Percentiles rank a stretch among this genome's conserved stretches.
phyloP scores from a whole-genome alignment of 2,888 invertebrate genomes.

The Chesias legatella region DNA sequence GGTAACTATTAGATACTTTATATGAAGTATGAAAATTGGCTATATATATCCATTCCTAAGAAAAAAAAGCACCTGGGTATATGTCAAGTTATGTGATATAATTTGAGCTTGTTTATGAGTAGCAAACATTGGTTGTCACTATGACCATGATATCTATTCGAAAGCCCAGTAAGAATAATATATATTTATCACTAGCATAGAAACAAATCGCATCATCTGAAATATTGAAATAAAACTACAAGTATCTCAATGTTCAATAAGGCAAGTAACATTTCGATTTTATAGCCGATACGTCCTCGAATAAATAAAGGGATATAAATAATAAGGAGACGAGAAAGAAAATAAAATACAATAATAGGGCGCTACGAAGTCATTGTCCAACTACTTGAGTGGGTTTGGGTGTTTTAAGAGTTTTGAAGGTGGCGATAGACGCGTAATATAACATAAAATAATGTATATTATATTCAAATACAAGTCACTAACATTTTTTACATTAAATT shows the following conservation, averaged over 20 bases:
- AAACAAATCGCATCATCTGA: conserved; percentile 6
- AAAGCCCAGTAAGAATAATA: not conserved
- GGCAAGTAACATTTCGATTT: conserved; percentile 67
- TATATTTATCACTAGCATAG: not conserved
- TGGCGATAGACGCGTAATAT: not conserved
- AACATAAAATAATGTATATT: not conserved
- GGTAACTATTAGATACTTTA: no score
- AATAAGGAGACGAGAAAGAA: conserved; percentile 65
- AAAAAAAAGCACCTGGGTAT: no score
- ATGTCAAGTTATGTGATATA: no score
- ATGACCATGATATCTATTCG: not conserved
- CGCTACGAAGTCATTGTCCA: conserved; percentile 56
- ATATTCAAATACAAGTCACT: no score
- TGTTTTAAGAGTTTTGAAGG: conserved; percentile 41
- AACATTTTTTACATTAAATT: no score
- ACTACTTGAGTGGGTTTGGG: conserved; percentile 55
- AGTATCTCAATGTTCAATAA: conserved; percentile 62
- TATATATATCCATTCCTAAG: no score
- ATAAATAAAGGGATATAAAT: conserved; percentile 73
- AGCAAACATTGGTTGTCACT: no score
- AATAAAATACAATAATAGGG: conserved; percentile 71
- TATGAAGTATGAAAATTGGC: no score
- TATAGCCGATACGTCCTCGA: conserved; percentile 68
- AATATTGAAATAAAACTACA: conserved; percentile 38
- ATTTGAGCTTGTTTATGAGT: no score